Conservation (phyloP, 2,113 vertebrate genomes). For the Stercorarius parasiticus region DNA sequence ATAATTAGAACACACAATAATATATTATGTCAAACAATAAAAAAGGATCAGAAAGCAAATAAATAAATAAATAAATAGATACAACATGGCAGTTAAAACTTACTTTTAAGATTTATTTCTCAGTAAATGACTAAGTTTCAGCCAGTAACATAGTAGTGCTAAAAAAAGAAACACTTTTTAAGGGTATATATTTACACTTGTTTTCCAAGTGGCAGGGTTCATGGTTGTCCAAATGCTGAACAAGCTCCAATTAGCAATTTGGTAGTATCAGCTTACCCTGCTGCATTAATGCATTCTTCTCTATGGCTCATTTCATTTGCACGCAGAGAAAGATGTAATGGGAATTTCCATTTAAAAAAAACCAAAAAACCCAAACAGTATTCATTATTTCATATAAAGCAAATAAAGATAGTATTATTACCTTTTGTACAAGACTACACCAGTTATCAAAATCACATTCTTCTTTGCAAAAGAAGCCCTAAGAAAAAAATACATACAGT, state of each 20-base stretch:
- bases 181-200: not conserved
- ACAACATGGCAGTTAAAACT: not conserved
- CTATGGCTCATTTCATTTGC: not conserved
- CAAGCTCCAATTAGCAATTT: not conserved
- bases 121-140: not conserved
- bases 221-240: not conserved
- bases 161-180: not conserved
- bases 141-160: not conserved
- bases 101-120: not conserved
- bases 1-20: not conserved
- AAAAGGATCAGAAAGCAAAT: not conserved
- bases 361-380: not conserved
- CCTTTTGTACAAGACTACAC: slow-evolving; percentile 87
- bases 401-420: slow-evolving; percentile 35
- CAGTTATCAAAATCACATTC: slow-evolving; percentile 88
- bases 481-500: not conserved
- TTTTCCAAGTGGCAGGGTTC: not conserved
- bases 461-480: slow-evolving; percentile 91
- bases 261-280: not conserved
- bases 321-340: not conserved
- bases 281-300: not conserved
- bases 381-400: not conserved
- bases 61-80: not conserved
- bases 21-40: not conserved
- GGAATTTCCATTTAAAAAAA: not conserved